phyloP scores from a whole-genome alignment of 2,888 invertebrate species.

The Athalia cordata region DNA sequence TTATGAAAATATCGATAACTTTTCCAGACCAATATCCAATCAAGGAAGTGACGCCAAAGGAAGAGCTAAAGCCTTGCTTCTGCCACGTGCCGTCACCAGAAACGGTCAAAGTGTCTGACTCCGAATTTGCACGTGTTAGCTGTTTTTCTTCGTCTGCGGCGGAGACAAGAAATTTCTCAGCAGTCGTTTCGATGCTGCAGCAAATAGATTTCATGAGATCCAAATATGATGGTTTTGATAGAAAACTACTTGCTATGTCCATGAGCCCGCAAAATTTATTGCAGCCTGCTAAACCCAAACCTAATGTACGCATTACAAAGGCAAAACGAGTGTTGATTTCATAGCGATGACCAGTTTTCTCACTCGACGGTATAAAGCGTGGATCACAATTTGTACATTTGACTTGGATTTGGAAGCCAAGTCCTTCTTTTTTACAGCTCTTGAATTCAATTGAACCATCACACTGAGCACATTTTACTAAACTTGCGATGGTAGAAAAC shows the following conservation, averaged over 20 bases:
- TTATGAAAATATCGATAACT: conserved; percentile 24
- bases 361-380: conserved; percentile 44
- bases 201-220: conserved; percentile 29
- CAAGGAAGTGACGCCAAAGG: conserved; percentile 41
- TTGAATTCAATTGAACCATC: conserved; percentile 50
- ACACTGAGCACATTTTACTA: conserved; percentile 53
- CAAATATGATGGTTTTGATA: conserved; percentile 51
- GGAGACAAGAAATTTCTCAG: conserved; percentile 29
- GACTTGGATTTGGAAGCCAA: conserved; percentile 49
- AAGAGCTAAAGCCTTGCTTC: conserved; percentile 45
- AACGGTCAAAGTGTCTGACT: conserved; percentile 30
- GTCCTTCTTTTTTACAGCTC: conserved; percentile 50
- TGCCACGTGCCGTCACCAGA: conserved; percentile 41
- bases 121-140: conserved; percentile 32
- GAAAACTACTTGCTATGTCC: conserved; percentile 51
- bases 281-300: conserved; percentile 51
- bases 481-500: conserved; percentile 52
- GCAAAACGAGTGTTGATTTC: conserved; percentile 47
- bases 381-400: conserved; percentile 28
- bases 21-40: conserved; percentile 44
- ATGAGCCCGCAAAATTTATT: conserved; percentile 53
- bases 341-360: conserved; percentile 37
- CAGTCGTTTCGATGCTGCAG: conserved; percentile 28
- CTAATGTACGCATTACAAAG: conserved; percentile 53
- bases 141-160: conserved; percentile 32